phyloP scores from a whole-genome alignment of 2,888 invertebrate genomes.

The Lasioglossum marginatum region DNA sequence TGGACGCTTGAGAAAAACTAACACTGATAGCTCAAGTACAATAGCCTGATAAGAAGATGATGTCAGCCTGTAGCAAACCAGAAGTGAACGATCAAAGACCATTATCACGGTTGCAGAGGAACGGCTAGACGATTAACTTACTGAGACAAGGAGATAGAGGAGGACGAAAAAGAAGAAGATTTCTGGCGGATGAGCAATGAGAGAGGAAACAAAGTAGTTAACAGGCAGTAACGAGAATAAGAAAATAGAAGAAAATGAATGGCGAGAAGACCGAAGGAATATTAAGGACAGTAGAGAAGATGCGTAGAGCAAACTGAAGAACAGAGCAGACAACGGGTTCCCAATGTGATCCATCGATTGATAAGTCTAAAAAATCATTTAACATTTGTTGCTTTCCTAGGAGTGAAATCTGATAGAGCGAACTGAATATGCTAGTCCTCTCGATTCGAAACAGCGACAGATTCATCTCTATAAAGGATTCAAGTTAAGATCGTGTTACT shows the following conservation, averaged over 20 bases:
- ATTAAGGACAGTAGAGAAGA: not conserved
- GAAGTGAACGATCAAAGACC: constrained; percentile 19
- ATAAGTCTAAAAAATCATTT: not conserved
- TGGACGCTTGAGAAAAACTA: constrained; percentile 30
- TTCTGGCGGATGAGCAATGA: not conserved
- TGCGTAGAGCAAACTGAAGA: not conserved
- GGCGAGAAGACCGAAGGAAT: not conserved
- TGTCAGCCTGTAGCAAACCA: constrained; percentile 10
- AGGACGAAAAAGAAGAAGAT: not conserved
- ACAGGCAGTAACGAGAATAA: not conserved
- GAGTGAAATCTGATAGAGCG: not conserved
- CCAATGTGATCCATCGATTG: not conserved
- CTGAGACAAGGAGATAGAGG: no score
- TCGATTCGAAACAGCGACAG: not conserved
- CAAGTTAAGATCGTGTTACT: not conserved
- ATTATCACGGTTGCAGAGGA: not conserved
- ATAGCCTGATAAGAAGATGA: constrained; percentile 44
- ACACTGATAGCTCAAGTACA: constrained; percentile 14
- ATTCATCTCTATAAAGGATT: not conserved
- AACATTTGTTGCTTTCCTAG: not conserved
- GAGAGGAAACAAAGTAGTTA: not conserved
- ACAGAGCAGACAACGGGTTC: not conserved
- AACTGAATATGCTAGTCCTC: not conserved
- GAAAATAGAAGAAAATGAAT: not conserved
- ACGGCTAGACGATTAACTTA: not conserved